Evolutionary conservation across 2,797 vertebrate species (phyloP).

Genomic region (Labeo calbasu): DNA sequence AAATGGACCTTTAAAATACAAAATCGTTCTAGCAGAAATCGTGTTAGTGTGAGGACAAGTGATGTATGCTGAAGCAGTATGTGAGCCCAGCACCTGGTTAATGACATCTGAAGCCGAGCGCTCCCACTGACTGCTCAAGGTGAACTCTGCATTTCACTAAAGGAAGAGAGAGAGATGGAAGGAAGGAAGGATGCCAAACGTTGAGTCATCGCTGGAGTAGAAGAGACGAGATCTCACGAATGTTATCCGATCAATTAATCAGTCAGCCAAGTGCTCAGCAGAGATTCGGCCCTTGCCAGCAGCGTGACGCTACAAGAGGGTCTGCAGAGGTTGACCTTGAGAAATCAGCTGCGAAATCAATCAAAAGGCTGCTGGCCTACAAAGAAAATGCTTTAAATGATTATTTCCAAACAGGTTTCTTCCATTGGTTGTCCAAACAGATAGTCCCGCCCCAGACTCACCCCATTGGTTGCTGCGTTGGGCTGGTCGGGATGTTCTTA

Average conservation of each 20-base stretch:
- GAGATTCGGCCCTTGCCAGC: background rate
- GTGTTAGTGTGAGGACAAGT: background rate
- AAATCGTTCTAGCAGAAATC: background rate
- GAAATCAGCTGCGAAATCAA: background rate
- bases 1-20: background rate
- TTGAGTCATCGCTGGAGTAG: constrained; percentile 41
- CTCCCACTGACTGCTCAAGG: constrained; percentile 53
- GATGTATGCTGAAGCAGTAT: background rate
- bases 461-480: background rate
- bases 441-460: background rate
- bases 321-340: constrained; percentile 7
- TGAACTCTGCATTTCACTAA: constrained; percentile 46
- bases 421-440: background rate
- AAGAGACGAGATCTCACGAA: constrained; percentile 42
- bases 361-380: background rate
- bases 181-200: constrained; percentile 37
- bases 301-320: background rate
- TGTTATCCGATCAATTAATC: constrained; percentile 62
- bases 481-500: background rate
- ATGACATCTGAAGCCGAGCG: constrained; percentile 20
- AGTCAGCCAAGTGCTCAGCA: constrained; percentile 28
- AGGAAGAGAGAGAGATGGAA: constrained; percentile 10
- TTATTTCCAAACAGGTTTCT: background rate
- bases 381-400: background rate
- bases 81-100: constrained; percentile 29